Evolutionary conservation across 2,797 vertebrate species (phyloP).

Genomic region (Lagorchestes hirsutus): DNA sequence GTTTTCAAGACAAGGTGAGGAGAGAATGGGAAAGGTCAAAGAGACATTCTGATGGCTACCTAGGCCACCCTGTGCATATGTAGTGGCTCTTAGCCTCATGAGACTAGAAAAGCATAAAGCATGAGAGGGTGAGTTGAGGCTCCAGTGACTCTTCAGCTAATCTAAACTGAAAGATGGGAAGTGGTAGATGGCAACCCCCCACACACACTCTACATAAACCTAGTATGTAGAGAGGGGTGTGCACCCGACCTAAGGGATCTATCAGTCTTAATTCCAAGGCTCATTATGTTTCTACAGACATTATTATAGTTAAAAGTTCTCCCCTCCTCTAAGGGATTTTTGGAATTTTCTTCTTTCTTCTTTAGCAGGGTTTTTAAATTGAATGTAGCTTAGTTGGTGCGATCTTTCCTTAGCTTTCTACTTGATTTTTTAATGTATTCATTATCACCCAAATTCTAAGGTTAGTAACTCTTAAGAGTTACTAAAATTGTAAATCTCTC

Average conservation of each 20-base stretch:
- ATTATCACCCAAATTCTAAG: not conserved
- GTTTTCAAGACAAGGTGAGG: not conserved
- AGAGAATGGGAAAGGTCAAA: too few relatives aligned
- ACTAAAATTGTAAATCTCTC: not conserved
- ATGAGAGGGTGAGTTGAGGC: not conserved
- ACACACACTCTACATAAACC: not conserved
- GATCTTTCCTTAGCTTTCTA: not conserved
- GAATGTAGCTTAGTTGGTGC: not conserved
- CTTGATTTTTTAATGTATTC: not conserved
- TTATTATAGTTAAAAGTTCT: not conserved
- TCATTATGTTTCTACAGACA: not conserved
- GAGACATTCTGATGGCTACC: too few relatives aligned
- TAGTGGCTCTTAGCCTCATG: not conserved
- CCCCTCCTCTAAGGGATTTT: not conserved
- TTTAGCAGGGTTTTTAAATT: not conserved
- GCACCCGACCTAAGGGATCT: too few relatives aligned
- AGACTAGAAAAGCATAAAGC: not conserved
- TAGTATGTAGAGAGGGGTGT: not conserved
- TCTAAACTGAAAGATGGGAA: not conserved
- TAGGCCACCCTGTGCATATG: not conserved
- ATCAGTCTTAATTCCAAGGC: not conserved
- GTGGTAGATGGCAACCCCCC: too few relatives aligned
- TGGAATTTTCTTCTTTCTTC: not conserved
- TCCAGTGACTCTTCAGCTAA: not conserved
- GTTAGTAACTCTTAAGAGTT: not conserved